These are phyloP conservation scores for Pseudorhombus dupliciocellatus DNA, from an alignment of 2,113 vertebrate genomes.

Conservation along the genomic window DNA sequence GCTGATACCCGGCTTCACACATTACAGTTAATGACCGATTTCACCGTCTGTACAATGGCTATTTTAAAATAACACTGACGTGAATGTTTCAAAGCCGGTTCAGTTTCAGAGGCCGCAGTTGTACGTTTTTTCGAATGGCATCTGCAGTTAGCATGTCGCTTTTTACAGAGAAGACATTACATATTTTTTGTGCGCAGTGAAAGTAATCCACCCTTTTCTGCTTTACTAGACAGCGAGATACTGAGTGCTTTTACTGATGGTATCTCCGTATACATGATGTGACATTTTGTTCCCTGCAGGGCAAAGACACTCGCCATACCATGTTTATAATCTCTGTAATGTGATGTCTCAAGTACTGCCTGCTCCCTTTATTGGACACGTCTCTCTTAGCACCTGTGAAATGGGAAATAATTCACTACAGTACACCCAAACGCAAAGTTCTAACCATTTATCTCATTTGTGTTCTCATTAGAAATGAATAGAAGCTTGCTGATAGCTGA, in stretches of 20 bases:
- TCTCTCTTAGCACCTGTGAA: slow-evolving; percentile 32
- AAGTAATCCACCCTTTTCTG: slow-evolving; percentile 10
- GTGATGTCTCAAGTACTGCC: slow-evolving; percentile 10
- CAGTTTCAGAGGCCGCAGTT: slow-evolving; percentile 46
- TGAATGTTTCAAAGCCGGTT: slow-evolving; percentile 37
- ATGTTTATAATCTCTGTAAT: slow-evolving; percentile 4
- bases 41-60: slow-evolving; percentile 14
- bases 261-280: slow-evolving; percentile 2
- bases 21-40: slow-evolving; percentile 12
- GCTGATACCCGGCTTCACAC: neutral
- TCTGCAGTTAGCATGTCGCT: neutral
- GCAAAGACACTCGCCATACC: neutral
- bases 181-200: slow-evolving; percentile 30
- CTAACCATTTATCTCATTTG: neutral
- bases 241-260: slow-evolving; percentile 10
- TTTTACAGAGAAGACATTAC: neutral
- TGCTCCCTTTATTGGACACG: slow-evolving; percentile 1
- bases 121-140: neutral
- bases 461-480: neutral
- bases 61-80: slow-evolving; percentile 34
- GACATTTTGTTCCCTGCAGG: slow-evolving; percentile 13
- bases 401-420: slow-evolving; percentile 40
- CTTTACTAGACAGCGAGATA: slow-evolving; percentile 7
- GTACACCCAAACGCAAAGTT: neutral
- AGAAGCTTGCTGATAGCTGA: neutral